phyloP scores from a whole-genome alignment of 2,797 vertebrate species.

The Menidia menidia region DNA sequence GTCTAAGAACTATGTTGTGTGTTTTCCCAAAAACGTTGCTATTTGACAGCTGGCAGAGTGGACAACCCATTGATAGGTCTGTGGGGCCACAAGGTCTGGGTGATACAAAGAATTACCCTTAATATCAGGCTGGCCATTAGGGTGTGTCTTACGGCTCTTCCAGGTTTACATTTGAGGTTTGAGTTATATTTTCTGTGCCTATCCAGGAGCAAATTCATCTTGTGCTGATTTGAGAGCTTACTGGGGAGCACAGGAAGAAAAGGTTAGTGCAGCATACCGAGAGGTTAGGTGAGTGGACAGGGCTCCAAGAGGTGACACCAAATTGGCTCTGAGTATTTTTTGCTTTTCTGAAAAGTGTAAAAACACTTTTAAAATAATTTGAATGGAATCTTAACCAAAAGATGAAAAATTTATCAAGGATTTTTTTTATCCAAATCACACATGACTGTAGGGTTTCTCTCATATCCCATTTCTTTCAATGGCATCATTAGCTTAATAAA shows the following conservation, averaged over 20 bases:
- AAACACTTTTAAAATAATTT: slow-evolving; percentile 55
- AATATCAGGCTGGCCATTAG: slow-evolving; percentile 29
- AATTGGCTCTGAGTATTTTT: slow-evolving; percentile 47
- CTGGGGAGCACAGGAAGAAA: slow-evolving; percentile 50
- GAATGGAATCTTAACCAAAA: slow-evolving; percentile 50
- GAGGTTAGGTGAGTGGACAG: slow-evolving; percentile 34
- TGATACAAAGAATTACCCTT: slow-evolving; percentile 55
- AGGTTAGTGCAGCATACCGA: slow-evolving; percentile 45
- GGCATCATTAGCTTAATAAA: background rate
- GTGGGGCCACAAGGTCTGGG: slow-evolving; percentile 52
- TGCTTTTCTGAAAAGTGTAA: slow-evolving; percentile 30
- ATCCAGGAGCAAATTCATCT: slow-evolving; percentile 45
- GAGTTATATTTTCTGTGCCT: slow-evolving; percentile 27
- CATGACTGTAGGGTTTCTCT: slow-evolving; percentile 35
- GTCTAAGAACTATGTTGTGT: slow-evolving; percentile 47
- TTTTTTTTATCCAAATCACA: slow-evolving; percentile 48
- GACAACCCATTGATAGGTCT: slow-evolving; percentile 25
- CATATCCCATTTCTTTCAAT: slow-evolving; percentile 6
- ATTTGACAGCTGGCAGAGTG: slow-evolving; percentile 28
- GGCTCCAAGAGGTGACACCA: slow-evolving; percentile 27
- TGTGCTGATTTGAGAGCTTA: slow-evolving; percentile 53
- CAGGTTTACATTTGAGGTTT: slow-evolving; percentile 67
- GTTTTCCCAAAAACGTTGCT: slow-evolving; percentile 16
- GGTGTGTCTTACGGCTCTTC: slow-evolving; percentile 53
- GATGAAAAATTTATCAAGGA: slow-evolving; percentile 32